Base-by-base conservation (phyloP, 2,113 vertebrate species). In the Progne subis region DNA sequence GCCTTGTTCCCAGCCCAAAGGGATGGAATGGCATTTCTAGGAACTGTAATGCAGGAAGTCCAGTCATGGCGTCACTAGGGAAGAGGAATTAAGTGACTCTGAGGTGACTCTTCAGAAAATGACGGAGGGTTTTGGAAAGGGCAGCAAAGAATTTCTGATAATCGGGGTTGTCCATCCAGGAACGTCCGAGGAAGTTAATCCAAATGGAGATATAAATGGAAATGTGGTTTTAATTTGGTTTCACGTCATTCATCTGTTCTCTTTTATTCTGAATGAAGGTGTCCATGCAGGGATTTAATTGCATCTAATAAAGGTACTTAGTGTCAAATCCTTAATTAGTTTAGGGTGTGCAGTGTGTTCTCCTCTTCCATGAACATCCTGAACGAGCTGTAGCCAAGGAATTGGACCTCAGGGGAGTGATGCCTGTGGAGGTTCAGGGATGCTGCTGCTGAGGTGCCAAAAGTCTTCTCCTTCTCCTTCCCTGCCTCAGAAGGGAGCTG, bases 401-500 rank as follows among this genome's bases (percentile, higher is more conserved):
- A 1, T 2, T 34, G 60, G 37, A 4, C 37, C 6, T 2, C 5
- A 14, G 82, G 55, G 68, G 8, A 2, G 44, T 0, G 13, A 19
- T 21, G 52, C 52, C 52, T 3, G 8, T 8, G 52, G 8, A 14
- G 31, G 2, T 4, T 1, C 25, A 11, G 32, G 79, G 60, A 0
- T n/a, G 57, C 6, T 21, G 77, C 11, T 57, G 71, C 86, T 34
- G 65, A 47, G 75, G 1, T 26, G 43, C 76, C 72, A 11, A 3
- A 60, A 67, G 37, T 37, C 37, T 37, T 37, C 37, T 37, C 1
- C 17, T 75, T 80, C 31, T 37, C 31, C 5, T 20, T 61, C 11
- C 14, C 11, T 14, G 9, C 50, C 14, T 2, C 2, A 2, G 2
- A 11, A 13, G 14, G 39, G 17, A 31, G 0, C 20, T 44, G 4